Evolutionary conservation across 2,888 invertebrate species (phyloP), one percentile per base, ranked within the genome.

Genomic region (Eudasyphora cyanicolor): DNA sequence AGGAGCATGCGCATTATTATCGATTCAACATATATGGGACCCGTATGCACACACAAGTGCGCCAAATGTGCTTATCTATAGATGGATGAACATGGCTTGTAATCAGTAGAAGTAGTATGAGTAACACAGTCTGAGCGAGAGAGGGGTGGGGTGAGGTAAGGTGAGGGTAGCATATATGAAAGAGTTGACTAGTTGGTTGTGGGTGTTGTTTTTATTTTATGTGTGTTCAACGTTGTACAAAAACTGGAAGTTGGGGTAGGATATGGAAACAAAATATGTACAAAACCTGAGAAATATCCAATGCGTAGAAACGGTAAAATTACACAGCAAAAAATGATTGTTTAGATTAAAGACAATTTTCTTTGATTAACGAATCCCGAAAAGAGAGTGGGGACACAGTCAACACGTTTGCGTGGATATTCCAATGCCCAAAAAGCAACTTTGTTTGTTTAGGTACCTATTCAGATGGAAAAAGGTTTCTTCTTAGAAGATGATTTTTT

Each of bases 201-300:
- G 19, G 19, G 35, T 64, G 17, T 64, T 12, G 17, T 62, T 17
- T 57, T 17, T 32, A 2, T 38, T 51, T 12, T 64, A 17, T 6
- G 7, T 54, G 51, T 54, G 21, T 7, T n/a, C 24, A 32, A 32
- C 60, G 57, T 24, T 6, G 38, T 8, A 42, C 32, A 69, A n/a
- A n/a, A n/a, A 49, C 27, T 45, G 49, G 54, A 77, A 80, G 79
- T 83, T 83, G 80, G 77, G 79, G 77, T 83, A 83, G 83, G 83
- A 64, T 83, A 57, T 69, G 77, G 32, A 35, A 51, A 45, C 35
- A 51, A 51, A 73, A 27, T 24, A 19, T 21, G 57, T 27, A 57
- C n/a, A n/a, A n/a, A n/a, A n/a, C 14, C 14, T 45, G 38, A 24
- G 3, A 70, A 42, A 21, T 6, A 57, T 57, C 24, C 57, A 38